phyloP scores from a whole-genome alignment of 2,797 vertebrate genomes.

The Pelochelys cantorii region DNA sequence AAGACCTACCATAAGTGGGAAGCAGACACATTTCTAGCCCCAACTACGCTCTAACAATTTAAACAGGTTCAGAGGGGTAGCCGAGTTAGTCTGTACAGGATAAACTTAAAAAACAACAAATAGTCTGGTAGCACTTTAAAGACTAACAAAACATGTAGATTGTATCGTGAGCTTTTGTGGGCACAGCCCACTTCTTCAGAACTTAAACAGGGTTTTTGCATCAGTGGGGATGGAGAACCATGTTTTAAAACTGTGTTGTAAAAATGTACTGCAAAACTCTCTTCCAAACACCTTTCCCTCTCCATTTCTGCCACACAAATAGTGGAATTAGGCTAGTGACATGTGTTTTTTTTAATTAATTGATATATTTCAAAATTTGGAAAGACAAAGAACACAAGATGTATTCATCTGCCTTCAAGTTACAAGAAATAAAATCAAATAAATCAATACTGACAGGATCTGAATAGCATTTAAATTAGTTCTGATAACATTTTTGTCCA shows the following conservation, averaged over 20 bases:
- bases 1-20: neutral
- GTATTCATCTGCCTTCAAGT: neutral
- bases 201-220: too few species aligned
- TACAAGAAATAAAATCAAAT: neutral
- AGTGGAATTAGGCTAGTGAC: neutral
- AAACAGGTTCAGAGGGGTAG: neutral
- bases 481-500: neutral
- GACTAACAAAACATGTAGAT: too few species aligned
- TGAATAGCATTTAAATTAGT: neutral
- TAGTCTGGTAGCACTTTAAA: too few species aligned
- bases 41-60: constrained; percentile 1
- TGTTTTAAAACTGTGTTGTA: neutral
- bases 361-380: neutral
- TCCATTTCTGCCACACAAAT: neutral
- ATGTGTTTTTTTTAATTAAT: neutral
- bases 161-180: too few species aligned
- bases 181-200: too few species aligned
- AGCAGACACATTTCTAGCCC: neutral
- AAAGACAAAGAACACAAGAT: neutral
- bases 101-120: too few species aligned
- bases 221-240: neutral
- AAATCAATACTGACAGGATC: neutral
- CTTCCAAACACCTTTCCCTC: neutral
- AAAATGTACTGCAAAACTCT: neutral
- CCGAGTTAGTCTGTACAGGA: too few species aligned